Evolutionary conservation across 2,888 invertebrate genomes (phyloP), one percentile per base, ranked within the genome.

Genomic region (Caenorhabditis plicata): DNA sequence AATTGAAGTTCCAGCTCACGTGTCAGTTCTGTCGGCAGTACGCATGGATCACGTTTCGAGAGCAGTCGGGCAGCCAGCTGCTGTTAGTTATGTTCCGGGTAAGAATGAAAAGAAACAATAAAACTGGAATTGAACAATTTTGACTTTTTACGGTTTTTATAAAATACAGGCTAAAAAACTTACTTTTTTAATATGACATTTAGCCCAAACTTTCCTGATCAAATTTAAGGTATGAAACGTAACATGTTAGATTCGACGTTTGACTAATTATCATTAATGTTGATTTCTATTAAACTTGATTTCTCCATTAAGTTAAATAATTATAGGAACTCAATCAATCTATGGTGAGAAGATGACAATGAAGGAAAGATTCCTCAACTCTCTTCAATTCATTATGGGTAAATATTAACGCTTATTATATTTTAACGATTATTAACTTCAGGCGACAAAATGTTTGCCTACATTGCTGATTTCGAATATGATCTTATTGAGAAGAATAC

Each of bases 41-140:
- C 58, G 58, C 15, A 17, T 62, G 2, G 68, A 68, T 26, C 52
- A 50, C 26, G 68, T 64, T 19, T 46, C 52, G 39, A 41, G 51
- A 7, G 52, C 41, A 29, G 44, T 68, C 17, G 68, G 64, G 19
- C 48, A 52, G 32, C 62, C 61, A 35, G 32, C 43, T n/a, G 51
- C 55, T 2, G 35, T 47, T 4, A 51, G 51, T 35, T 61, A 55
- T 36, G 52, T 52, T 9, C 61, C 61, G 0, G 57, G n/a, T n/a
- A n/a, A n/a, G 51, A 36, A 33, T 43, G 3, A 15, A 46, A 1
- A 50, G 50, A 1, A 33, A 25, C 13, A 15, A 50, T 32, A 40
- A 36, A 23, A 50, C 49, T 17, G 25, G 27, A 25, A 56, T 56
- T 49, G 50, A 44, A 1, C 38, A 38, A 27, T 8, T 13, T 27